Evolutionary conservation across 2,113 vertebrate species (phyloP).

Genomic region (Corythornis cristatus): DNA sequence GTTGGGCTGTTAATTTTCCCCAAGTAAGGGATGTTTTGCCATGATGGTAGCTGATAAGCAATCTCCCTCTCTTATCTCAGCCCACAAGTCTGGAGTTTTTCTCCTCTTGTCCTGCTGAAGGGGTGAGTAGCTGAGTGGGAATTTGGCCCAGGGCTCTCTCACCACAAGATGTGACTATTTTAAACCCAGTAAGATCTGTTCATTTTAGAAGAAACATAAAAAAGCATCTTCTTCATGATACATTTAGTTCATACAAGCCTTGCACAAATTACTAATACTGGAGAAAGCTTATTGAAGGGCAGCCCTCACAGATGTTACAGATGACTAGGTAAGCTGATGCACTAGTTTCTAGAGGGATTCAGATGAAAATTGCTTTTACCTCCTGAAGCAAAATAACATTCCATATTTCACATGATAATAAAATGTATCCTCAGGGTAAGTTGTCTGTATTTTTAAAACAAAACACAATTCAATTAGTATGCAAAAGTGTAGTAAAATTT

Average conservation of each 20-base stretch:
- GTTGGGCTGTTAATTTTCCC: neutral
- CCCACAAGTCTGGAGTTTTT: neutral
- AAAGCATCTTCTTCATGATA: neutral
- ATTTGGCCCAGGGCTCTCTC: neutral
- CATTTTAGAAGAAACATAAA: neutral
- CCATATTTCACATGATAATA: constrained; percentile 64
- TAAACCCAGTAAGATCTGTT: neutral
- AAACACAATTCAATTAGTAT: constrained; percentile 66
- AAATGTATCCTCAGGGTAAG: constrained; percentile 62
- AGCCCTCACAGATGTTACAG: constrained; percentile 35
- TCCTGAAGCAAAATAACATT: constrained; percentile 68
- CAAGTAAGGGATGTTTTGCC: neutral
- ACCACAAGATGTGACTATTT: neutral
- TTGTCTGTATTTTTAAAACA: constrained; percentile 64
- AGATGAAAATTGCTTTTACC: constrained; percentile 75
- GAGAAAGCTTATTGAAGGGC: constrained; percentile 24
- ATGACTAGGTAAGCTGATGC: constrained; percentile 58
- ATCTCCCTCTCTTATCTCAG: neutral
- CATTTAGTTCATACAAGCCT: neutral
- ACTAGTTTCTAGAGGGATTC: constrained; percentile 51
- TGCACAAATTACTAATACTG: constrained; percentile 28
- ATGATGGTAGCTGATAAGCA: neutral
- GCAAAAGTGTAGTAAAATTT: constrained; percentile 35
- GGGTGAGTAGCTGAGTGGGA: neutral
- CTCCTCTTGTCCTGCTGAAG: neutral